Evolutionary conservation across 2,888 invertebrate species (phyloP), one percentile per base, ranked within the genome.

Genomic region (Acanthosepion pharaonis): DNA sequence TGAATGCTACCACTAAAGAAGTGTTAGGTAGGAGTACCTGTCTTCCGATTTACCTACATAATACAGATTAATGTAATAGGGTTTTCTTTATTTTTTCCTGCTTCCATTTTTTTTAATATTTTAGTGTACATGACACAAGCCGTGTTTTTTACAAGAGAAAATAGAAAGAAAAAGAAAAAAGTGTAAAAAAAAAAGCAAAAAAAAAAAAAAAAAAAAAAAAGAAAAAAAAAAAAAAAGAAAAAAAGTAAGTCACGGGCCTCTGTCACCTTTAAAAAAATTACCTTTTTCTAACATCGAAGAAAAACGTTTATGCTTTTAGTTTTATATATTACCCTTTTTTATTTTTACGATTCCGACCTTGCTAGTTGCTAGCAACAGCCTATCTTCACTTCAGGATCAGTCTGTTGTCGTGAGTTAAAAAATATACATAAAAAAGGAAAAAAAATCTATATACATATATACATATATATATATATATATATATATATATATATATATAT

Each of bases 401-500:
- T 33, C 42, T 55, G 78, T 33, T 59, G n/a, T 42, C 78, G n/a
- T 33, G 78, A n/a, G 4, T 78, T n/a, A 8, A 4, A 28, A 78
- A 42, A 42, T 42, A 78, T n/a, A 78, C 15, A 78, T 64, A 25
- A 64, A 25, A 25, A 64, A 64, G 20, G 25, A 64, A 64, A 64
- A 25, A 23, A 64, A 64, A 5, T 6, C 64, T 6, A 6, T 0
- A 48, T 42, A 91, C 51, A 42, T 15, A 91, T 91, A 59, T 91
- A 94, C 28, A 78, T 11, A 94, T 28, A 94, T 53, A 94, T 53
- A 94, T 53, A 53, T 94, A 53, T 20, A 93, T 51, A 42, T 93
- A 51, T 93, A 93, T 93, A 94, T 59, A 94, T 55, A 94, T 94
- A 53, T n/a, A 53, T 55, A 25, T 94, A 94, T 94, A 53, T 55